Conservation (phyloP, 2,888 invertebrate species). For the Spisula subtruncata region DNA sequence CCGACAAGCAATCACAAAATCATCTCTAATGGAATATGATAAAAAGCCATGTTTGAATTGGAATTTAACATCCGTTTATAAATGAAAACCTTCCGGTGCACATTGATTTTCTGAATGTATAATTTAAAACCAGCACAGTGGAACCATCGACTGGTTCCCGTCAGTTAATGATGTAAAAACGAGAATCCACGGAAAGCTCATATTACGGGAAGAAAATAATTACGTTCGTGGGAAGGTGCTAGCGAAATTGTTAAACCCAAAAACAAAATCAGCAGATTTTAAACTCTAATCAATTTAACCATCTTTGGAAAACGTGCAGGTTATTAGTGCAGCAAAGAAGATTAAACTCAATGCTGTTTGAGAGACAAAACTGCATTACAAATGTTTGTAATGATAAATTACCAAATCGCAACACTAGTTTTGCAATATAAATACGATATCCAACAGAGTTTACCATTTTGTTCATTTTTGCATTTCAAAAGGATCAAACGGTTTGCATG, state of each 20-base stretch:
- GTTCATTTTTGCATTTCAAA: too few species aligned
- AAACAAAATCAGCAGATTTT: neutral
- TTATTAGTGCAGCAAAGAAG: neutral
- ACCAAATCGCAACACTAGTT: too few species aligned
- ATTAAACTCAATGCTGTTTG: neutral
- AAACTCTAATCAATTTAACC: constrained; percentile 4
- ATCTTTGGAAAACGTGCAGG: neutral
- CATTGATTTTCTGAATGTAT: neutral
- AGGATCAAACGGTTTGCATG: too few species aligned
- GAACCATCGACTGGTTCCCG: neutral
- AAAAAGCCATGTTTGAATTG: neutral
- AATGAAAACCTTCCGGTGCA: neutral
- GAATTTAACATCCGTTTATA: constrained; percentile 10
- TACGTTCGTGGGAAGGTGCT: too few species aligned
- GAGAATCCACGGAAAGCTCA: neutral
- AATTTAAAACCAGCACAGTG: neutral
- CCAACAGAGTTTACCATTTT: too few species aligned
- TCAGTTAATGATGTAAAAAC: neutral
- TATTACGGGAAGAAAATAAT: constrained; percentile 2
- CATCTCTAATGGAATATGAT: neutral
- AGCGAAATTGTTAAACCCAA: too few species aligned
- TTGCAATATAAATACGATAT: too few species aligned
- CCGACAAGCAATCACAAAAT: neutral
- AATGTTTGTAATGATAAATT: too few species aligned
- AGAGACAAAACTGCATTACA: too few species aligned